Evolutionary conservation across 1,140 invertebrate genomes (phyloP), one percentile per base, ranked within the genome.

Genomic region (Zaprionus inermis): DNA sequence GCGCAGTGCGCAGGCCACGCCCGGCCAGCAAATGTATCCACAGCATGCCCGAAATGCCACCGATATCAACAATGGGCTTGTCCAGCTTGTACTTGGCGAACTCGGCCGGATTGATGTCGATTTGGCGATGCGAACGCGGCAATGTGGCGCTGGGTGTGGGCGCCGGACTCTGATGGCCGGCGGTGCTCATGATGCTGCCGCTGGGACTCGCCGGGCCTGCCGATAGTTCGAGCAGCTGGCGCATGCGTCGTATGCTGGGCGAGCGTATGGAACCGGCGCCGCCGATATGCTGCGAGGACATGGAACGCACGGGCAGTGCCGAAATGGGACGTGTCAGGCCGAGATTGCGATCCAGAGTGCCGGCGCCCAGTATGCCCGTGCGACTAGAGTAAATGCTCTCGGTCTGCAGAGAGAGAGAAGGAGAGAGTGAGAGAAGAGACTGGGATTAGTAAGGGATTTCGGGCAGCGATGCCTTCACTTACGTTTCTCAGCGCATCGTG

Each of bases 1-100:
- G 94, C 0, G 96, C 95, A 12, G 97, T 95, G 79, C 97, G 95
- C 20, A 98, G 94, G 18, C 97, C 97, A 66, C 97, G 95, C 3
- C 97, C 98, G 4, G 97, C 97, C 24, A 98, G 93, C 38, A 99
- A 93, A 92, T 98, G 97, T 6, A 98, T 96, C 96, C 97, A 97
- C 1, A 98, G 93, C 93, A 98, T 95, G 6, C 98, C 98, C 69
- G 97, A 98, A 30, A 98, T 95, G 1, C 97, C 96, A 58, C 94
- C 94, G 22, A 94, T 92, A 22, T 90, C 93, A 74, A 92, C 93
- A 79, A 83, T 93, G 10, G 96, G 95, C 89, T 97, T 97, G 82
- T 97, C 97, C 90, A 97, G 95, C 93, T 97, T 98, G 93, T 98
- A 98, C 93, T 98, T 98, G 81, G 97, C 94, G 93, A 98, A 98